phyloP scores from a whole-genome alignment of 2,888 invertebrate species.

The Caenorhabditis zanzibari region DNA sequence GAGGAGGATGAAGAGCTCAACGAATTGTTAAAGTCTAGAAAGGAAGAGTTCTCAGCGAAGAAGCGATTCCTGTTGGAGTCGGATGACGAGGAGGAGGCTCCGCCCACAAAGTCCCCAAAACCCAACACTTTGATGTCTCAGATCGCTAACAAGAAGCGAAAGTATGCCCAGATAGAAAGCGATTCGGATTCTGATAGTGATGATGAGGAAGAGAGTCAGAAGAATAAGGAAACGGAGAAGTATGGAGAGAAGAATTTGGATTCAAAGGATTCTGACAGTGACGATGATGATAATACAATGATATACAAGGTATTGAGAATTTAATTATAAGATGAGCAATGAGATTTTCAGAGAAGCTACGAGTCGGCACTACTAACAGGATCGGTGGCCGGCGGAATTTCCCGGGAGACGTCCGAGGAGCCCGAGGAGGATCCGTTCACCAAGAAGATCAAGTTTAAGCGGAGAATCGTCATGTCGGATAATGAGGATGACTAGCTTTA shows the following conservation, averaged over 20 bases:
- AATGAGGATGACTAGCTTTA: conserved; percentile 36
- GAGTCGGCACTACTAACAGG: conserved; percentile 32
- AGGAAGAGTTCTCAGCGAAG: conserved; percentile 25
- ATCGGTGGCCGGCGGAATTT: conserved; percentile 29
- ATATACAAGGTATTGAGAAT: conserved; percentile 41
- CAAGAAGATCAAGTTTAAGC: conserved; percentile 38
- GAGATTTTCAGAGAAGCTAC: conserved; percentile 45
- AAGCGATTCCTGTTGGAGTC: conserved; percentile 59
- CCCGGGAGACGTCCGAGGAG: conserved; percentile 51
- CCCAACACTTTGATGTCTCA: conserved; percentile 34
- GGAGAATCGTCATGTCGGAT: conserved; percentile 52
- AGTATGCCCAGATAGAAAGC: conserved; percentile 49
- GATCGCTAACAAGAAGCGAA: conserved; percentile 39
- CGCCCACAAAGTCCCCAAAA: not conserved
- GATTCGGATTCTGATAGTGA: conserved; percentile 46
- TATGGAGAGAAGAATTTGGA: too few species aligned
- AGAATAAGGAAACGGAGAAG: conserved; percentile 14
- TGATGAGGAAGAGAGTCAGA: conserved; percentile 37
- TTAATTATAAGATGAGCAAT: not conserved
- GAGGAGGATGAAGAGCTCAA: not conserved
- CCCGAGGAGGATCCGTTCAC: conserved; percentile 54
- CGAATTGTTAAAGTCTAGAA: conserved; percentile 6
- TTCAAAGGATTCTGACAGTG: conserved; percentile 24
- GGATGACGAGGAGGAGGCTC: conserved; percentile 60
- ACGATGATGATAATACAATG: conserved; percentile 24